Conservation (phyloP, 2,888 invertebrate species). For the Exocentrus adspersus region DNA sequence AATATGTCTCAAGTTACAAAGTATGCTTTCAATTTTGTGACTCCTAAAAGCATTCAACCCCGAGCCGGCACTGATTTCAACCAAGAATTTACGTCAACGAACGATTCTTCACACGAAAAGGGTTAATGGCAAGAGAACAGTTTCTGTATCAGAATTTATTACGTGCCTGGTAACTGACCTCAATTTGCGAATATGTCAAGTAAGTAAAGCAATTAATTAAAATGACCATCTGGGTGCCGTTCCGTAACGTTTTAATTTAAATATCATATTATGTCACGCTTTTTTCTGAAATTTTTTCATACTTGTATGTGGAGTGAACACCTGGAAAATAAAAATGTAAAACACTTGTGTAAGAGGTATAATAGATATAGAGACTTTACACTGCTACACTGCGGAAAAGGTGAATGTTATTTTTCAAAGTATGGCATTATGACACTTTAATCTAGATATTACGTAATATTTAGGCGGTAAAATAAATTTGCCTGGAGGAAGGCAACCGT, state of each 20-base stretch:
- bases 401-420: too few species aligned
- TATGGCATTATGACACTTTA: constrained; percentile 2
- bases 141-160: constrained; percentile 6
- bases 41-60: too few species aligned
- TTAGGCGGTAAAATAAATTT: constrained; percentile 3
- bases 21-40: too few species aligned
- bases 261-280: neutral
- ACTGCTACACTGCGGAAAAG: too few species aligned
- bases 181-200: constrained; percentile 12
- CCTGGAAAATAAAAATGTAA: too few species aligned
- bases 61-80: too few species aligned
- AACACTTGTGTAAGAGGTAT: too few species aligned
- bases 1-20: too few species aligned
- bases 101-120: neutral
- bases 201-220: constrained; percentile 21
- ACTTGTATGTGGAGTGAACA: too few species aligned
- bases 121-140: constrained; percentile 6
- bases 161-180: constrained; percentile 7
- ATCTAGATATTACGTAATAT: constrained; percentile 12
- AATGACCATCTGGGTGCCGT: constrained; percentile 17
- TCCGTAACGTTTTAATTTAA: constrained; percentile 20
- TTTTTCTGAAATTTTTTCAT: too few species aligned
- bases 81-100: too few species aligned
- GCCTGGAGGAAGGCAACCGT: constrained; percentile 2
- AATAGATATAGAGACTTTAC: too few species aligned